Conservation (phyloP, 2,113 vertebrate genomes). For the Phocoena phocoena region DNA sequence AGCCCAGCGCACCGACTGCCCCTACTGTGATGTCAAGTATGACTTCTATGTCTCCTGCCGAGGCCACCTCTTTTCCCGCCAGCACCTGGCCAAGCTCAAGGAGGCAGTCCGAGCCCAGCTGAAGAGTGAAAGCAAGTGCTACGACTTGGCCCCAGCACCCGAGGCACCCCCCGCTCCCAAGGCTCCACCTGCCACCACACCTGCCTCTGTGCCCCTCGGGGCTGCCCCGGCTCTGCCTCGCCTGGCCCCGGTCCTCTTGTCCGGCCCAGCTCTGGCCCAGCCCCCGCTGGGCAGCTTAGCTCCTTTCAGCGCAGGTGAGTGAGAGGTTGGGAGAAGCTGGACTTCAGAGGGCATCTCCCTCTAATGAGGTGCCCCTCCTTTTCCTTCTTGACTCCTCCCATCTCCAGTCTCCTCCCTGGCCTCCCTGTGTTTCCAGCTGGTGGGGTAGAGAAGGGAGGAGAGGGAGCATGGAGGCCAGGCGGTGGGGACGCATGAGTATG, state of each 20-base stretch:
- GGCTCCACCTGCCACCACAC: constrained; percentile 36
- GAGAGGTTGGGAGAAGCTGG: background rate
- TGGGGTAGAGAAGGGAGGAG: background rate
- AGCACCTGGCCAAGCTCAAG: constrained; percentile 90
- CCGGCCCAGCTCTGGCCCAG: constrained; percentile 70
- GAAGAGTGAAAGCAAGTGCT: constrained; percentile 81
- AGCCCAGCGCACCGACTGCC: constrained; percentile 88
- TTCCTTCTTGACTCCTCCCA: background rate
- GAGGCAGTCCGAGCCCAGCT: constrained; percentile 82
- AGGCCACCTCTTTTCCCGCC: constrained; percentile 92
- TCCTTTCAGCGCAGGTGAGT: constrained; percentile 83
- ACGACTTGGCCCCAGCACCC: constrained; percentile 66
- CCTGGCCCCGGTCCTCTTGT: constrained; percentile 73
- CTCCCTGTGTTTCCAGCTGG: background rate
- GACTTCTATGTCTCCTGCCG: constrained; percentile 92
- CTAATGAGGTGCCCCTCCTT: background rate
- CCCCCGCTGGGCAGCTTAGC: constrained; percentile 74
- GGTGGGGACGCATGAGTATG: background rate
- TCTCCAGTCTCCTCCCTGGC: background rate
- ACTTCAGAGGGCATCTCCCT: background rate
- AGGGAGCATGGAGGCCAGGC: background rate
- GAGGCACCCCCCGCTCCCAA: constrained; percentile 46
- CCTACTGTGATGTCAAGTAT: constrained; percentile 89
- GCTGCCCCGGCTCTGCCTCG: constrained; percentile 57
- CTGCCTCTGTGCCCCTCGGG: constrained; percentile 52